Percentiles rank a stretch among this genome's conserved stretches.
phyloP scores from a whole-genome alignment of 1,140 invertebrate species.

The Solenopsis fugax region DNA sequence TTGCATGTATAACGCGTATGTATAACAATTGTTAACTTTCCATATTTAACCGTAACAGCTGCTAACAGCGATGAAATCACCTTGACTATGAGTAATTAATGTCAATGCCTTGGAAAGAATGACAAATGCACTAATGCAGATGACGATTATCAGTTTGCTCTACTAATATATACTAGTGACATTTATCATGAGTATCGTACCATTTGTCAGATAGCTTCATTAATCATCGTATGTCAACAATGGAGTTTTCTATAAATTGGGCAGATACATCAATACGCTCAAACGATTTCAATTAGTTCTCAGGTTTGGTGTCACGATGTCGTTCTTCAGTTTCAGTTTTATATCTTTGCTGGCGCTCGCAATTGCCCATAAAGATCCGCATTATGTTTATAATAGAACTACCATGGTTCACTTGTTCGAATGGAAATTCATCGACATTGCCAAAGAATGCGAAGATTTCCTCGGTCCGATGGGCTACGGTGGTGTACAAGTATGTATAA shows the following conservation, averaged over 20 bases:
- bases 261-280: background rate
- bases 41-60: background rate
- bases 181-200: slow-evolving; percentile 7
- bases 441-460: slow-evolving; percentile 89
- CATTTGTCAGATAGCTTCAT: background rate
- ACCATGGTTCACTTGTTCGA: slow-evolving; percentile 88
- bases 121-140: background rate
- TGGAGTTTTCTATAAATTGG: background rate
- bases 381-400: slow-evolving; percentile 70
- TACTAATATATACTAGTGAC: slow-evolving; percentile 12
- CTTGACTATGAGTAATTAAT: slow-evolving; percentile 37
- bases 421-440: slow-evolving; percentile 90
- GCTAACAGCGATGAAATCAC: background rate
- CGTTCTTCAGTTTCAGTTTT: background rate
- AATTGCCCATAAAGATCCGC: slow-evolving; percentile 67
- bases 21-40: background rate
- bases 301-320: background rate
- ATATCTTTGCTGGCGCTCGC: slow-evolving; percentile 37
- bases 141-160: slow-evolving; percentile 13
- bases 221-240: slow-evolving; percentile 9
- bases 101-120: background rate
- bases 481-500: slow-evolving; percentile 91
- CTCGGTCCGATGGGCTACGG: slow-evolving; percentile 88
- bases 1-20: background rate
- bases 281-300: background rate